Evolutionary conservation across 2,888 invertebrate genomes (phyloP), one percentile per base, ranked within the genome.

Genomic region (Dasysyrphus albostriatus): DNA sequence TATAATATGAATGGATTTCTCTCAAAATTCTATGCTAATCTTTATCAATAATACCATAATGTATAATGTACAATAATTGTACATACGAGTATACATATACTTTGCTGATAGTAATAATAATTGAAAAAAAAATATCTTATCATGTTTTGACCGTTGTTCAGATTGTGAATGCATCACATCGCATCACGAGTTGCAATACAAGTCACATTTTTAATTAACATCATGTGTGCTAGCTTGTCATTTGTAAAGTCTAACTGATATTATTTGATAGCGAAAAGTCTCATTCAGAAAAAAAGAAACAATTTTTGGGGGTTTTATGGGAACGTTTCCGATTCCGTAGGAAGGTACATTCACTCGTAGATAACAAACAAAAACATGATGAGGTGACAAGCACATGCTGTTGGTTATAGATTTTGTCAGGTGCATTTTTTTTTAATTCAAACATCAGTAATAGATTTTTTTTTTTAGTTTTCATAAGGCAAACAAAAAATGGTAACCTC

Each of bases 111-210:
- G 19, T 37, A 29, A 56, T n/a, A 56, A 32, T n/a, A 16, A n/a
- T 44, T 32, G 5, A 39, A n/a, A 12, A 29, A 24, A 29, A 56
- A 56, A 34, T 24, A 24, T 61, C 59, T 61, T 61, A 61, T 61
- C 59, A 61, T 16, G 34, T 34, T 34, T 56, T 32, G 37, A 19
- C n/a, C n/a, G 19, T 37, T 19, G 39, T 19, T 37, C 14, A 3
- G 5, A 12, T 12, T 37, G 9, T 6, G 14, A 39, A 37, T 59
- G 16, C 16, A 19, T 16, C 16, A 3, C 1, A 24, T 24, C 24
- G 37, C 34, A 58, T 59, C 59, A 59, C 59, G 59, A 59, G 59
- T n/a, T 14, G 24, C 24, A 24, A 24, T 24, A 24, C 19, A 8
- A 39, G 14, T 61, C 24, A 61, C 59, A 58, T 16, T 56, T 56